These are phyloP conservation scores for Dasysyrphus albostriatus DNA, from an alignment of 2,888 invertebrate genomes.

Conservation along the genomic window DNA sequence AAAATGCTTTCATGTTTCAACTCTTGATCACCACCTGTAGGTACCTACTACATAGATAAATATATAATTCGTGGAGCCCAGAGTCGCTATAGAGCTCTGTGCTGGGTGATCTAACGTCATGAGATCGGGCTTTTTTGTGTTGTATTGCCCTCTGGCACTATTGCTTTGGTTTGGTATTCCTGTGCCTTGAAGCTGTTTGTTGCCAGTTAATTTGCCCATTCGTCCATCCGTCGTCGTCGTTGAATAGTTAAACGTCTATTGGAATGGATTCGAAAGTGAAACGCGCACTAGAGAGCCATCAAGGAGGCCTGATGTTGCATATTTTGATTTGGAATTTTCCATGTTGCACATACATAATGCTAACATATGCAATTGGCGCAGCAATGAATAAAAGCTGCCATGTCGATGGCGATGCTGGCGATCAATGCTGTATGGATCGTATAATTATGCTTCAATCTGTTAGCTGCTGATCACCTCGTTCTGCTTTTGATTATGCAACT, in stretches of 20 bases:
- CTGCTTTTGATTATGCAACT: conserved; percentile 73
- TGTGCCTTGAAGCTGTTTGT: conserved; percentile 47
- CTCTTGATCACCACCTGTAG: conserved; percentile 68
- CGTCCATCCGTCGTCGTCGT: conserved; percentile 26
- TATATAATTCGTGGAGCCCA: conserved; percentile 56
- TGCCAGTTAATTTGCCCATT: conserved; percentile 65
- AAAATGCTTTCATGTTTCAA: conserved; percentile 57
- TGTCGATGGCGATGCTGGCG: conserved; percentile 7
- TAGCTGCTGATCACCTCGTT: conserved; percentile 44
- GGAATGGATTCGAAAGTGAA: conserved; percentile 71
- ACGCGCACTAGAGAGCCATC: conserved; percentile 34
- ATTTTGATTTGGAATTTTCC: conserved; percentile 38
- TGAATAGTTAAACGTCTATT: conserved; percentile 45
- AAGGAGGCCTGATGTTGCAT: conserved; percentile 24
- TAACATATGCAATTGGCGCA: conserved; percentile 40
- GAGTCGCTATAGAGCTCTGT: conserved; percentile 11
- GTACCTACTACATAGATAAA: background rate
- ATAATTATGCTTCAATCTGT: conserved; percentile 36
- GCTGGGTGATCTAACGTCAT: conserved; percentile 63
- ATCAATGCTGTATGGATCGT: conserved; percentile 6
- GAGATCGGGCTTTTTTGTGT: conserved; percentile 7
- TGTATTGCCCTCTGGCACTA: conserved; percentile 32
- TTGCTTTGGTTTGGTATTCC: conserved; percentile 54
- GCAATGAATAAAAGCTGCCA: conserved; percentile 24
- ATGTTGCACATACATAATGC: conserved; percentile 50